Conservation (phyloP, 2,888 invertebrate species). For the Leptarthrus brevirostris region DNA sequence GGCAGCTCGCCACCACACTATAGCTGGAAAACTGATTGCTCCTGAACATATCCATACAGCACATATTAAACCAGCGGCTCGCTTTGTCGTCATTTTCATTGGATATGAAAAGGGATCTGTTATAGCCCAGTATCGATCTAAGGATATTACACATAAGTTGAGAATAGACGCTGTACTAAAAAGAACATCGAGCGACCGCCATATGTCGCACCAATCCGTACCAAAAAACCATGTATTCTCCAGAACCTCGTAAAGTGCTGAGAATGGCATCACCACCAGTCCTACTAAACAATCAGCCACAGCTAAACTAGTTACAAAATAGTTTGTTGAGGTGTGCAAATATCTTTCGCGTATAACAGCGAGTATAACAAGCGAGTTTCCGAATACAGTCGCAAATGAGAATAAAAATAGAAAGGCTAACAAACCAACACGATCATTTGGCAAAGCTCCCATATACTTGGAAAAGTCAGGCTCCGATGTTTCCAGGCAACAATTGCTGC, state of each 20-base stretch:
- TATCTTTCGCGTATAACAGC: slow-evolving; percentile 94
- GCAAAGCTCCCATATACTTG: slow-evolving; percentile 68
- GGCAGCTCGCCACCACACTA: slow-evolving; percentile 94
- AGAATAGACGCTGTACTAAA: slow-evolving; percentile 98
- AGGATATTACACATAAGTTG: slow-evolving; percentile 95
- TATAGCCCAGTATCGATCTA: slow-evolving; percentile 98
- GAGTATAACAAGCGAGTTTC: slow-evolving; percentile 92
- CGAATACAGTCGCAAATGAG: slow-evolving; percentile 92
- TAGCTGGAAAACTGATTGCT: slow-evolving; percentile 97
- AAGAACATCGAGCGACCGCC: slow-evolving; percentile 96
- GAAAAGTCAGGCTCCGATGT: slow-evolving; percentile 64
- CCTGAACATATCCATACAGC: slow-evolving; percentile 97
- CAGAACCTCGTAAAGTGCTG: slow-evolving; percentile 88
- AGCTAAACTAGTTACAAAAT: slow-evolving; percentile 96
- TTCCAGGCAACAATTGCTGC: slow-evolving; percentile 51
- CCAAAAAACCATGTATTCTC: slow-evolving; percentile 96
- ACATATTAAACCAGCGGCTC: slow-evolving; percentile 88
- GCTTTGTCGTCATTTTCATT: slow-evolving; percentile 89
- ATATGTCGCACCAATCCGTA: slow-evolving; percentile 95
- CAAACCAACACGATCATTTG: slow-evolving; percentile 79
- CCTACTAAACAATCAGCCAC: slow-evolving; percentile 97
- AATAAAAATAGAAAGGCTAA: slow-evolving; percentile 87
- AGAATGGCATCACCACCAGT: slow-evolving; percentile 97
- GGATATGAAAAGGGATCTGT: slow-evolving; percentile 98
- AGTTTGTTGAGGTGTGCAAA: slow-evolving; percentile 96